Evolutionary conservation across 37 sponge, comb jelly and placozoan species (phyloP).

Genomic region (Ephydatia muelleri): DNA sequence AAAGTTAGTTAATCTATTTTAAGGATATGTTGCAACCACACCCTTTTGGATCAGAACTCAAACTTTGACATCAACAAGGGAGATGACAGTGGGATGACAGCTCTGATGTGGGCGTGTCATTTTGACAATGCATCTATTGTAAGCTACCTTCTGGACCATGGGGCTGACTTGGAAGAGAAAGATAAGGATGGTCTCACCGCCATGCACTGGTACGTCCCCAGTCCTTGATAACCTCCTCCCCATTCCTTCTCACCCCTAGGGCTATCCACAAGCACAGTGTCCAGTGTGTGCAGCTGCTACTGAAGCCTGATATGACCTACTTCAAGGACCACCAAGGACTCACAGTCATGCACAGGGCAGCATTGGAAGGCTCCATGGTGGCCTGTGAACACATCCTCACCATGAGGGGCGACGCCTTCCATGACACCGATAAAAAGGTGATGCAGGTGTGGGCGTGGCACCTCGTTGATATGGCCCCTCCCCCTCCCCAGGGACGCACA

Average conservation of each 20-base stretch:
- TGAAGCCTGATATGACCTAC: slow-evolving; percentile 76
- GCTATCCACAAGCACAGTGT: slow-evolving; percentile 55
- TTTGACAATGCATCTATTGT: slow-evolving; percentile 44
- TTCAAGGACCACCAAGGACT: slow-evolving; percentile 82
- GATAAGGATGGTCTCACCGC: slow-evolving; percentile 86
- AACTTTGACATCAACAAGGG: slow-evolving; percentile 38
- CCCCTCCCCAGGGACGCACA: slow-evolving; percentile 72
- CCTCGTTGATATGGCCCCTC: not conserved
- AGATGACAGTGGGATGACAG: slow-evolving; percentile 83
- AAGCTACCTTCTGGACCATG: slow-evolving; percentile 49
- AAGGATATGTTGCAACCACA: not conserved
- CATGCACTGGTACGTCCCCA: slow-evolving; percentile 78
- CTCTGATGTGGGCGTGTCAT: slow-evolving; percentile 89
- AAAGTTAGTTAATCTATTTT: slow-evolving; percentile 40
- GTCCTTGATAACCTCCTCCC: not conserved
- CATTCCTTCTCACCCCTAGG: slow-evolving; percentile 23
- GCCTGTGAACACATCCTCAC: slow-evolving; percentile 54
- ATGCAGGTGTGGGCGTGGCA: not conserved
- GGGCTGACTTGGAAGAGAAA: slow-evolving; percentile 87
- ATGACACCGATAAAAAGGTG: slow-evolving; percentile 82
- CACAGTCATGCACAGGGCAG: slow-evolving; percentile 79
- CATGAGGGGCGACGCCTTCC: slow-evolving; percentile 65
- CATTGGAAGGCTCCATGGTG: slow-evolving; percentile 66
- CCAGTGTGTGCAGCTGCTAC: slow-evolving; percentile 62
- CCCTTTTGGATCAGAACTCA: slow-evolving; percentile 17